Conservation (phyloP, 2,888 invertebrate species). For the Blera fallax region DNA sequence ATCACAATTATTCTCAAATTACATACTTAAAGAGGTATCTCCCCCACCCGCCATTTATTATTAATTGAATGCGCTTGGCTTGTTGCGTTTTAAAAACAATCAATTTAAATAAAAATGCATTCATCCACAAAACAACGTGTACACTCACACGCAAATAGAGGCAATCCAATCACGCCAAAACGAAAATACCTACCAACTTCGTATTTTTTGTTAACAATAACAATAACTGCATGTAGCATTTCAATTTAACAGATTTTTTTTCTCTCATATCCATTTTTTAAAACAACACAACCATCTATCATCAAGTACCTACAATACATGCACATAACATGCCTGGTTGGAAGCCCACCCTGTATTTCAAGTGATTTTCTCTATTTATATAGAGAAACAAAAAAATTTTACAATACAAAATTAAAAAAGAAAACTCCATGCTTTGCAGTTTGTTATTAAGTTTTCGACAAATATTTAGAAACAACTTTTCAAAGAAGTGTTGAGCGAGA, state of each 20-base stretch:
- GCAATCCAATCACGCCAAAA: constrained; percentile 22
- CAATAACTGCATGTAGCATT: not conserved
- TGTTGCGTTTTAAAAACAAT: constrained; percentile 56
- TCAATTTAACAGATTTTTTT: constrained; percentile 22
- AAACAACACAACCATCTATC: constrained; percentile 41
- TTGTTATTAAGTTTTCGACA: constrained; percentile 63
- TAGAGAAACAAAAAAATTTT: constrained; percentile 6
- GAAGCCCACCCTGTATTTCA: constrained; percentile 14
- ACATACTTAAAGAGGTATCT: not conserved
- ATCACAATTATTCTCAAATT: constrained; percentile 41
- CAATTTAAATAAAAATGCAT: constrained; percentile 31
- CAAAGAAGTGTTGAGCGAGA: constrained; percentile 41
- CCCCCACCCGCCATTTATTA: constrained; percentile 11
- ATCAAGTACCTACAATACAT: not conserved
- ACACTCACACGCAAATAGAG: constrained; percentile 35
- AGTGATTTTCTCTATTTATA: constrained; percentile 27
- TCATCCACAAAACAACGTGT: constrained; percentile 18
- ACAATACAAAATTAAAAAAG: not conserved
- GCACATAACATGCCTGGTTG: constrained; percentile 21
- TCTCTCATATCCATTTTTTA: not conserved
- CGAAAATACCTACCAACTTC: not conserved
- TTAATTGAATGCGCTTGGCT: constrained; percentile 56
- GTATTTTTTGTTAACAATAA: not conserved
- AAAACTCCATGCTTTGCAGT: too few relatives aligned
- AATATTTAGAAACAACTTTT: constrained; percentile 66